Conservation (phyloP, 2,888 invertebrate species). For the Megamerina dolium region DNA sequence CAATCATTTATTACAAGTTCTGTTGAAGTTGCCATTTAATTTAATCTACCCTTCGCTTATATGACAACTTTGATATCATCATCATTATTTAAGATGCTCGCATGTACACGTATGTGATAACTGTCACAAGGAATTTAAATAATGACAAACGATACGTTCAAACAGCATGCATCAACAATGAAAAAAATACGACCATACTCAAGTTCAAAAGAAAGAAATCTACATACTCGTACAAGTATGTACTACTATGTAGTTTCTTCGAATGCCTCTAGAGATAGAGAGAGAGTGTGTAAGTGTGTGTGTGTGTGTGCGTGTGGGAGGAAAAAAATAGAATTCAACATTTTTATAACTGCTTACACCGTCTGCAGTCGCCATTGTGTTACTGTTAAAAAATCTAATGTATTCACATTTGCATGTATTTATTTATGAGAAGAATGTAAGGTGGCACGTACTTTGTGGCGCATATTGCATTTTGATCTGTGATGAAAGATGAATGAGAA, state of each 20-base stretch:
- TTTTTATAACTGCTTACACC: slow-evolving; percentile 10
- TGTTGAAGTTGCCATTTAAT: slow-evolving; percentile 40
- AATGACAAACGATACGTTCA: slow-evolving; percentile 45
- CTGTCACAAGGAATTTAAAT: slow-evolving; percentile 44
- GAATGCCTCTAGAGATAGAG: too few species aligned
- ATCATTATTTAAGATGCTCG: slow-evolving; percentile 19
- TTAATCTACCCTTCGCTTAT: slow-evolving; percentile 35
- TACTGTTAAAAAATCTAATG: slow-evolving; percentile 45
- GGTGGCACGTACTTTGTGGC: slow-evolving; percentile 14
- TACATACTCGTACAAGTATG: too few species aligned
- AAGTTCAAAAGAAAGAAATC: too few species aligned
- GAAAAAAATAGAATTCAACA: too few species aligned
- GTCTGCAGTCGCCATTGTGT: neutral
- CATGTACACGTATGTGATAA: slow-evolving; percentile 25
- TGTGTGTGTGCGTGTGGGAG: too few species aligned
- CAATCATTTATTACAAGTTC: slow-evolving; percentile 10
- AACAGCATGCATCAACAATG: too few species aligned
- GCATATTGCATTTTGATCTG: slow-evolving; percentile 8
- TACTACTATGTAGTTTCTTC: too few species aligned
- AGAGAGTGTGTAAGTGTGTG: too few species aligned
- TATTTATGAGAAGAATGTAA: too few species aligned
- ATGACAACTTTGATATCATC: slow-evolving; percentile 31
- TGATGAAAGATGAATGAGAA: neutral
- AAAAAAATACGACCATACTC: too few species aligned
- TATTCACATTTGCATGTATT: slow-evolving; percentile 28